These are phyloP conservation scores for Gallinago solitaria DNA, from an alignment of 2,797 vertebrate genomes.

Conservation along the genomic window DNA sequence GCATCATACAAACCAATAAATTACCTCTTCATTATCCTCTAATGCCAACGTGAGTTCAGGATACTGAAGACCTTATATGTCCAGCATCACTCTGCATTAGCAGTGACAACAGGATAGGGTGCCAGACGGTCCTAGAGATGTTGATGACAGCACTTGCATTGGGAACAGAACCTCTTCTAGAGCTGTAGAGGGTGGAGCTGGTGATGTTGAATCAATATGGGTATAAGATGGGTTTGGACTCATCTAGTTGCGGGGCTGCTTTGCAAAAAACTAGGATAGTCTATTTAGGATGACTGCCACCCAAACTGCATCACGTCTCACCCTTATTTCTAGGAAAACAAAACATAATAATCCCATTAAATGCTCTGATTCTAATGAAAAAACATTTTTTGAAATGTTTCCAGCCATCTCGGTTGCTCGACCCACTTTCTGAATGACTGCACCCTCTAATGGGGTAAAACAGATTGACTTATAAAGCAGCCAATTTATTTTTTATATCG, in stretches of 20 bases:
- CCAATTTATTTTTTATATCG: background rate
- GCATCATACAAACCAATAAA: background rate
- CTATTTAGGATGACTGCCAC: background rate
- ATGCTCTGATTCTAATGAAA: background rate
- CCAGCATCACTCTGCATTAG: background rate
- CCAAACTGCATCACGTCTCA: background rate
- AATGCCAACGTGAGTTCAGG: background rate
- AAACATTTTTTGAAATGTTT: background rate
- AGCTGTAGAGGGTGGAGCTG: background rate
- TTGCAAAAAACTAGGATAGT: background rate
- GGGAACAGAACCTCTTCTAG: background rate
- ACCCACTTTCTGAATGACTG: conserved; percentile 44
- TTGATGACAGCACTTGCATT: too few species aligned
- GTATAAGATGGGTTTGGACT: background rate
- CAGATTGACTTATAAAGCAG: conserved; percentile 27
- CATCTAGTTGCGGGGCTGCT: background rate
- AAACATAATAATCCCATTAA: background rate
- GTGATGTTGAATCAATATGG: accelerated
- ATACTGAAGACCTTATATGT: background rate
- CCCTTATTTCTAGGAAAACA: background rate
- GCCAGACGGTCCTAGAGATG: accelerated
- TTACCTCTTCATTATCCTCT: background rate
- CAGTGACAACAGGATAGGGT: background rate
- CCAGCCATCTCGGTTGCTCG: background rate
- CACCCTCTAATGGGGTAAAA: conserved; percentile 51